Base-by-base conservation (phyloP, 2,888 invertebrate genomes). In the Anthoptus insignis region DNA sequence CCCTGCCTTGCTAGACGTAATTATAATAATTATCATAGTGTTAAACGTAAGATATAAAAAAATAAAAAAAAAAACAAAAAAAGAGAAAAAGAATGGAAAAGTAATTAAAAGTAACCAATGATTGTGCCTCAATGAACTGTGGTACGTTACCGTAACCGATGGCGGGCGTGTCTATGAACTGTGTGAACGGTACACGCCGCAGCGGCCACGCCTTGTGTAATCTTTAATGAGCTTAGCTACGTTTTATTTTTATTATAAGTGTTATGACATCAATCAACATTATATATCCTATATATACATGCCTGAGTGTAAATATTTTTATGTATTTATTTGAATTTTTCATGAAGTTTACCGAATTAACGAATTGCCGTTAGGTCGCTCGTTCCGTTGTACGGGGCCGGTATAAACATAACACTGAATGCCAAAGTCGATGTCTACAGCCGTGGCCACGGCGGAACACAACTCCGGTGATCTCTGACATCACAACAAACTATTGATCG, bases 81-180 rank as follows among this genome's bases (percentile, higher is more conserved):
- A 75, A 79, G 76, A 76, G 73, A 79, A 77, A 58, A 81, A 81
- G 84, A 84, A 83, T 81, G 76, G 80, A 85, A 89, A 90, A 92
- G 89, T 88, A 91, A 91, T 88, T 84, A 88, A 89, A 91, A 91
- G 84, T 90, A 92, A 93, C 93, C 93, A 93, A 93, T 93, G 91
- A 92, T 93, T 92, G 93, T 93, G 93, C 93, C 93, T 93, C 92
- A 91, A 91, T 91, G 87, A 91, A 89, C 91, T 91, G 93, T 93
- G 92, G 92, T 93, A 92, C 93, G 93, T 91, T 92, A 93, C 93
- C 93, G 88, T 90, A 88, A 89, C 87, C 84, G 87, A 89, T 87
- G 91, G 90, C 91, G 88, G 90, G 88, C 89, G 83, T 84, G 87
- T 88, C 89, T 84, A 87, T 86, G 88, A 87, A 88, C 77, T 85